Evolutionary conservation across 2,113 vertebrate species (phyloP).

Genomic region (zebrafish (Danio rerio)): DNA sequence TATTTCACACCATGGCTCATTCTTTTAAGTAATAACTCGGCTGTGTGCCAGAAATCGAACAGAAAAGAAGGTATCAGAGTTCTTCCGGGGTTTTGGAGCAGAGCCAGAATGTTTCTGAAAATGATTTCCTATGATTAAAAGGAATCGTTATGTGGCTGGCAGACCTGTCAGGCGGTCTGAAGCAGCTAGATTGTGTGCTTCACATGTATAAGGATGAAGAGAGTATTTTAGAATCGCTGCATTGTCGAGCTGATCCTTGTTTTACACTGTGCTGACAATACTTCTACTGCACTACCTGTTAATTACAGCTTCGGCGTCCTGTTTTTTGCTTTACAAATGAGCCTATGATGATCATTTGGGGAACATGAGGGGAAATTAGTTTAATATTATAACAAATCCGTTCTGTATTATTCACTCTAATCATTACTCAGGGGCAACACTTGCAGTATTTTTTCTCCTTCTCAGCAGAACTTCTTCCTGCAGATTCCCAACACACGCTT

Average conservation of each 20-base stretch:
- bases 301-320: neutral
- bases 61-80: too few species aligned
- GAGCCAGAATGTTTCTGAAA: too few species aligned
- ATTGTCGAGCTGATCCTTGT: neutral
- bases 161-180: neutral
- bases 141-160: too few species aligned
- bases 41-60: too few species aligned
- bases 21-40: neutral
- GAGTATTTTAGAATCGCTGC: neutral
- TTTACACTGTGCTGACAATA: neutral
- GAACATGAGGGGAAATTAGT: neutral
- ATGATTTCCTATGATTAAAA: too few species aligned
- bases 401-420: conserved; percentile 7
- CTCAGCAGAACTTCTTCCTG: neutral
- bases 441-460: neutral
- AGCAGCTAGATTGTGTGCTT: neutral
- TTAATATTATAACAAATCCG: conserved; percentile 7
- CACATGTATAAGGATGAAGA: neutral
- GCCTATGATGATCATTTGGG: neutral
- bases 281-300: neutral
- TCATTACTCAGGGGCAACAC: neutral
- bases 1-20: neutral
- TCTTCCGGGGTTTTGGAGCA: too few species aligned
- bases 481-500: neutral
- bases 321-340: neutral